Base-by-base conservation (phyloP, 2,888 invertebrate species). In the Hypercompe scribonia region DNA sequence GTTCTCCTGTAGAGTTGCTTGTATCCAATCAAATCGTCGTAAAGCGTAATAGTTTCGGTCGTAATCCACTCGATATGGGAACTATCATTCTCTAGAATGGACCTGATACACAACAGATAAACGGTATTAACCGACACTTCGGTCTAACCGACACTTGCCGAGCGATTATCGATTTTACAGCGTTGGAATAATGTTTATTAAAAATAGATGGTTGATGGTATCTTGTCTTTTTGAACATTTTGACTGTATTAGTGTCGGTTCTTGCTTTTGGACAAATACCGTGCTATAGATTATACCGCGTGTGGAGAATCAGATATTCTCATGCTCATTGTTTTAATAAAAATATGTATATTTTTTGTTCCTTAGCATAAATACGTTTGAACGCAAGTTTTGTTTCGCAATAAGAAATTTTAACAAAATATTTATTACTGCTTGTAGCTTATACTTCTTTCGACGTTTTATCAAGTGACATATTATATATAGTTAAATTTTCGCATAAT, bases 11-110 rank as follows among this genome's bases (percentile, higher is more conserved):
- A 90, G 92, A 91, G 93, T 94, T 94, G 92, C 93, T 91, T 88
- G 86, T 90, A 93, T 87, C 91, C 92, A 94, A 94, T 95, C 94
- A 92, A 92, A 95, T 86, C 86, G 89, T 92, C 92, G 91, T 94
- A 94, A 95, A 95, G 86, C 86, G 89, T 94, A 92, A 94, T 94
- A 89, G 92, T 89, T 88, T 88, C 88, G 89, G 88, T 91, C 89
- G 92, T 92, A 93, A 93, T 93, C 90, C 87, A 88, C 89, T 87
- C 91, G 94, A 93, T 94, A 94, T 94, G 95, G 95, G 95, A 94
- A 95, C 91, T 89, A 84, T 88, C 87, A 87, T 90, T 88, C 88
- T 87, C 80, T 85, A 85, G 91, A 90, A 93, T 93, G 89, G 87
- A 78, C 80, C 87, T 87, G 90, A 90, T 90, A 86, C 80, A 86